phyloP scores from a whole-genome alignment of 2,797 vertebrate species.

The Rhynchonycteris naso region DNA sequence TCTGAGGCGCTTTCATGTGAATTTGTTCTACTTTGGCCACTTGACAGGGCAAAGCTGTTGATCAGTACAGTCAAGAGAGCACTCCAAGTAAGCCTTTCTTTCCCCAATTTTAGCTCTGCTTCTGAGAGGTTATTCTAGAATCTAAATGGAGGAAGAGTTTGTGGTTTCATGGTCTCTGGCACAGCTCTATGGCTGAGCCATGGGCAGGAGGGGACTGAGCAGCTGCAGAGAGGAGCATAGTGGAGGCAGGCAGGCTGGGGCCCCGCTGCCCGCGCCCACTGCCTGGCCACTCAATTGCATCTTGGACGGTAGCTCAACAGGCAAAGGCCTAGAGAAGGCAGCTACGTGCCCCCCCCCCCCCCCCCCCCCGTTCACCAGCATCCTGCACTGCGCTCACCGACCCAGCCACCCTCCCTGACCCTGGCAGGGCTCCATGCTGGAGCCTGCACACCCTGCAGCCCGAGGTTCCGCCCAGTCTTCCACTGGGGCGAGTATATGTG shows the following conservation, averaged over 20 bases:
- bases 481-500: rapidly evolving
- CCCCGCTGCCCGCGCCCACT: neutral
- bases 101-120: neutral
- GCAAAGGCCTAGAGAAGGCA: neutral
- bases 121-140: neutral
- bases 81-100: neutral
- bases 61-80: neutral
- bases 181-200: neutral
- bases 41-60: neutral
- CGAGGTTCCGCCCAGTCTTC: neutral
- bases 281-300: rapidly evolving
- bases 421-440: neutral
- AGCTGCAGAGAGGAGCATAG: neutral
- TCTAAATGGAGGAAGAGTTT: neutral
- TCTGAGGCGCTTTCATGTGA: neutral
- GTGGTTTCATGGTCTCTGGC: rapidly evolving
- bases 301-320: neutral
- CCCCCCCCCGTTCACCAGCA: rapidly evolving
- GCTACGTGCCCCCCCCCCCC: rapidly evolving
- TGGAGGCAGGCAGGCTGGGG: neutral
- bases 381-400: neutral
- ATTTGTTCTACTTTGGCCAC: neutral
- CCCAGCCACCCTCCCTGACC: neutral
- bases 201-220: neutral
- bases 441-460: neutral